These are phyloP conservation scores for Campylorhamphus procurvoides DNA, from an alignment of 2,113 vertebrate genomes.

Conservation along the genomic window DNA sequence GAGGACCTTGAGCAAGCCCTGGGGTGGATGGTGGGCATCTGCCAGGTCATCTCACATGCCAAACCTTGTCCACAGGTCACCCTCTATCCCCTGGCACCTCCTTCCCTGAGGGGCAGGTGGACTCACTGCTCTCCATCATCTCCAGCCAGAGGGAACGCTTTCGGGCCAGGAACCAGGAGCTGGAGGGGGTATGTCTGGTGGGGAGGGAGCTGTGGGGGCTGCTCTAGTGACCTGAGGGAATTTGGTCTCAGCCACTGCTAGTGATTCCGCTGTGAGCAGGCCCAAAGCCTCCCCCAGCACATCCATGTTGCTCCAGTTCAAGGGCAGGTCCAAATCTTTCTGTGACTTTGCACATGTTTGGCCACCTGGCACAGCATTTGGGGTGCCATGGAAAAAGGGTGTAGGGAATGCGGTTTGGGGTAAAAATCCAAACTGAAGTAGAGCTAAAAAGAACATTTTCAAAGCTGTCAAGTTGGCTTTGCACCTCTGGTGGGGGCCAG, in stretches of 20 bases:
- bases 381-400: rapidly evolving
- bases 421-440: neutral
- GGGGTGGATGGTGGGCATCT: neutral
- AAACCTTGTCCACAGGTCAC: slow-evolving; percentile 46
- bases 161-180: slow-evolving; percentile 92
- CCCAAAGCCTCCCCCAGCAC: neutral
- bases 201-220: neutral
- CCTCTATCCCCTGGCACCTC: neutral
- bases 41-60: neutral
- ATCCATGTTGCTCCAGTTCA: rapidly evolving
- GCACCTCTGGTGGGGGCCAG: neutral
- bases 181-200: slow-evolving; percentile 84
- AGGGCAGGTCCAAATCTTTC: neutral
- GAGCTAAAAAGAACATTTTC: neutral
- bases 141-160: slow-evolving; percentile 96
- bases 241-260: neutral
- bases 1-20: neutral
- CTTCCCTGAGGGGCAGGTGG: slow-evolving; percentile 89
- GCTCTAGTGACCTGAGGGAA: neutral
- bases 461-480: neutral
- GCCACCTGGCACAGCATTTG: neutral
- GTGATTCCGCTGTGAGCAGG: neutral
- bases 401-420: rapidly evolving
- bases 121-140: slow-evolving; percentile 96
- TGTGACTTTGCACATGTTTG: too few species aligned